phyloP scores from a whole-genome alignment of 2,113 vertebrate genomes.

The Saguinus imperator region DNA sequence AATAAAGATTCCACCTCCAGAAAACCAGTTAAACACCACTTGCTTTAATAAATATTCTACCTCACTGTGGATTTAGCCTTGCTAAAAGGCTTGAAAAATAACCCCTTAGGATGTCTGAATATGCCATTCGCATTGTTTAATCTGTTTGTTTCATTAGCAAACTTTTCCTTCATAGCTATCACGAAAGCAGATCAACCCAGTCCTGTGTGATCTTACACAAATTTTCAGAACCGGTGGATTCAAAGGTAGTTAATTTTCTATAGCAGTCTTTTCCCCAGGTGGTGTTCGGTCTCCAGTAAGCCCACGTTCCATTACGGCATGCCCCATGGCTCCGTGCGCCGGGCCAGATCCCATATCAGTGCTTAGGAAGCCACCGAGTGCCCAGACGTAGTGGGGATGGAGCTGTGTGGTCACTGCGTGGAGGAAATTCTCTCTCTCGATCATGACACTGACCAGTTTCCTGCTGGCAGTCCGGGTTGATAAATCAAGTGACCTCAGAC shows the following conservation, averaged over 20 bases:
- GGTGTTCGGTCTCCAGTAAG: background rate
- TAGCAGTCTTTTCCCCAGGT: background rate
- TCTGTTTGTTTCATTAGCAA: background rate
- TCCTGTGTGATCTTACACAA: background rate
- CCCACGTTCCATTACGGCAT: accelerated
- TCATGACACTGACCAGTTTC: background rate
- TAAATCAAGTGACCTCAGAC: background rate
- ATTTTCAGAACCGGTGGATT: background rate
- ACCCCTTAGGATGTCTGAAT: background rate
- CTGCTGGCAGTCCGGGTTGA: background rate
- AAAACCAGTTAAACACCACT: background rate
- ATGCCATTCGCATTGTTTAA: background rate
- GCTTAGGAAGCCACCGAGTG: background rate
- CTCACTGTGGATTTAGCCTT: background rate
- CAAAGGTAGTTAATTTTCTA: background rate
- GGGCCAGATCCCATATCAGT: accelerated
- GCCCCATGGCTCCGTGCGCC: background rate
- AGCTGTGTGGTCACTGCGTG: accelerated
- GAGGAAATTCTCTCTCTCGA: background rate
- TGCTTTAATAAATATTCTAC: background rate
- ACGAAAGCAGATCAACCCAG: background rate
- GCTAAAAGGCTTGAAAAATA: background rate
- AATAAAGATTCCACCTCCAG: background rate
- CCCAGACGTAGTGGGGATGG: background rate
- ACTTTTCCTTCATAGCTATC: background rate